Conservation (phyloP, 2,888 invertebrate genomes). For the Scaptomyza polygonia region DNA sequence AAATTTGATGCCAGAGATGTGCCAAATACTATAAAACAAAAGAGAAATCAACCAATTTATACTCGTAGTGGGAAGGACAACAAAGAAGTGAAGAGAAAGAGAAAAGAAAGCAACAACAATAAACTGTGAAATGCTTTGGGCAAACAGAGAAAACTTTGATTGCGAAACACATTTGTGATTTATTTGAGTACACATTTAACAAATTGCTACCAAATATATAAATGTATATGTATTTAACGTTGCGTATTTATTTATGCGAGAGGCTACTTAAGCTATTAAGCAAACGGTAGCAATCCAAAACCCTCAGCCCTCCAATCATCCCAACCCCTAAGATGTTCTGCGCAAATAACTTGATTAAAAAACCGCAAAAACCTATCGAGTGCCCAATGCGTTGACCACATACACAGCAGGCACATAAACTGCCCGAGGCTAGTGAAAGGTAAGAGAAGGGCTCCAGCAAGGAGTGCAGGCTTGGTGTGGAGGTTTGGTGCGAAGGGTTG, state of each 20-base stretch:
- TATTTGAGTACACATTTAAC: slow-evolving; percentile 78
- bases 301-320: neutral
- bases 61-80: neutral
- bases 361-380: slow-evolving; percentile 80
- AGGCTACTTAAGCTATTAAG: slow-evolving; percentile 69
- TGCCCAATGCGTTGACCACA: slow-evolving; percentile 64
- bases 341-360: slow-evolving; percentile 79
- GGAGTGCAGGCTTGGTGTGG: neutral
- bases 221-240: slow-evolving; percentile 12
- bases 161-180: slow-evolving; percentile 78
- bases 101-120: slow-evolving; percentile 17
- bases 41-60: slow-evolving; percentile 27
- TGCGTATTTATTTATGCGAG: slow-evolving; percentile 62
- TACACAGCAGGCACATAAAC: slow-evolving; percentile 25
- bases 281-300: slow-evolving; percentile 25
- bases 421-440: neutral
- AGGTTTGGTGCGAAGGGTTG: slow-evolving; percentile 24
- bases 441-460: neutral
- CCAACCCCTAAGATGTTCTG: slow-evolving; percentile 40
- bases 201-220: slow-evolving; percentile 61
- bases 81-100: neutral
- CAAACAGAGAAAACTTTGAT: slow-evolving; percentile 68
- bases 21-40: slow-evolving; percentile 25
- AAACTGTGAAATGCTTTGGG: slow-evolving; percentile 49
- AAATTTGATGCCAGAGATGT: slow-evolving; percentile 64